These are phyloP conservation scores for Tiliacea aurago DNA, from an alignment of 2,888 invertebrate species.

Conservation along the genomic window DNA sequence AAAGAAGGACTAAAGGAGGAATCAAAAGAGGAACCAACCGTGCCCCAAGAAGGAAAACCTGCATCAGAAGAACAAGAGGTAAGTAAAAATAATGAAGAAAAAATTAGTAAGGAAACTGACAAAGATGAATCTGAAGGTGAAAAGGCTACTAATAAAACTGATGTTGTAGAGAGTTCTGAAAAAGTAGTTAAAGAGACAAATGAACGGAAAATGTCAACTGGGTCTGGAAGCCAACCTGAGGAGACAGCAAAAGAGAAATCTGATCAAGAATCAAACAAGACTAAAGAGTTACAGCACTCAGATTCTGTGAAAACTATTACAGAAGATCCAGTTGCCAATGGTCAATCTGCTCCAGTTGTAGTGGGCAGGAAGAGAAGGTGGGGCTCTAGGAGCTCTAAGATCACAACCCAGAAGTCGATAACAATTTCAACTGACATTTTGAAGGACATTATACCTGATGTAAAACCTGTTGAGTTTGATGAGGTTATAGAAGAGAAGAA, in stretches of 20 bases:
- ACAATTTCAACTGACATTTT: slow-evolving; percentile 94
- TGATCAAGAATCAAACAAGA: slow-evolving; percentile 47
- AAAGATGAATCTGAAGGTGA: slow-evolving; percentile 71
- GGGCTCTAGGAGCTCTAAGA: slow-evolving; percentile 86
- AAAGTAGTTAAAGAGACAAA: slow-evolving; percentile 69
- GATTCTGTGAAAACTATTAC: slow-evolving; percentile 72
- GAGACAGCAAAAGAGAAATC: slow-evolving; percentile 61
- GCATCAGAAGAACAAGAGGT: slow-evolving; percentile 76
- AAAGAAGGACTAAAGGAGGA: slow-evolving; percentile 65
- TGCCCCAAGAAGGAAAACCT: slow-evolving; percentile 67
- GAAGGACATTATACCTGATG: slow-evolving; percentile 92
- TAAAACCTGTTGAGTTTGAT: slow-evolving; percentile 91
- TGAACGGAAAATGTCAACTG: slow-evolving; percentile 68
- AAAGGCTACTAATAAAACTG: slow-evolving; percentile 82
- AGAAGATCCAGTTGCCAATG: slow-evolving; percentile 78
- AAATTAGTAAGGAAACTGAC: slow-evolving; percentile 75
- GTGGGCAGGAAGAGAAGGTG: slow-evolving; percentile 84
- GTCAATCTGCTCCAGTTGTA: slow-evolving; percentile 77
- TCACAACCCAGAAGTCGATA: slow-evolving; percentile 91
- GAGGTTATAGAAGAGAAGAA: slow-evolving; percentile 89
- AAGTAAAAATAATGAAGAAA: slow-evolving; percentile 85
- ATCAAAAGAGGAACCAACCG: slow-evolving; percentile 61
- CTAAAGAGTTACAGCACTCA: slow-evolving; percentile 61
- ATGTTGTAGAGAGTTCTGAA: slow-evolving; percentile 83
- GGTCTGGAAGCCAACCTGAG: slow-evolving; percentile 63